Percentiles rank a stretch among this genome's conserved stretches.
These are phyloP conservation scores for Odocoileus hemionus DNA, from an alignment of 2,113 vertebrate species.

Conservation along the genomic window DNA sequence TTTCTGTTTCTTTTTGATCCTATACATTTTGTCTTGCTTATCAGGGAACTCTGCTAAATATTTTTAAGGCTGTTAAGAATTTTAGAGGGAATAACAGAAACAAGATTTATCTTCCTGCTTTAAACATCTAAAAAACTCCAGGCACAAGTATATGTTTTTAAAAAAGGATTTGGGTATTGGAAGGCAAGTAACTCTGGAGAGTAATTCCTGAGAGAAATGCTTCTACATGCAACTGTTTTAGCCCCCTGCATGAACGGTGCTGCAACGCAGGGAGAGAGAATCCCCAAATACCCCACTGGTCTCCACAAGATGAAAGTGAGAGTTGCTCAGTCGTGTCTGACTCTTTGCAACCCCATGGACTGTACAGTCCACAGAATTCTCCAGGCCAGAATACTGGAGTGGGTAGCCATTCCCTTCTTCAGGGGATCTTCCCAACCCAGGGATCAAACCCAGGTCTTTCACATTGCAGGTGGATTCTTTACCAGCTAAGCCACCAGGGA, in stretches of 20 bases:
- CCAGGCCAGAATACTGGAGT: neutral
- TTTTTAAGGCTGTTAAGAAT: constrained; percentile 7
- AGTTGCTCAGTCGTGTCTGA: neutral
- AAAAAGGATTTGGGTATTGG: neutral
- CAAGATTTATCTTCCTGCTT: neutral
- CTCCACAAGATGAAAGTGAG: neutral
- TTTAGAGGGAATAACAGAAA: neutral
- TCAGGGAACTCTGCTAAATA: neutral
- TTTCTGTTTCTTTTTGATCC: neutral
- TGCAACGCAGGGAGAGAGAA: neutral
- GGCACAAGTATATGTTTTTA: neutral
- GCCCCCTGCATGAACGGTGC: neutral
- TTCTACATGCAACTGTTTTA: neutral
- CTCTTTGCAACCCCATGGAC: neutral
- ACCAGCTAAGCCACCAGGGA: neutral
- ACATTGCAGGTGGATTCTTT: neutral
- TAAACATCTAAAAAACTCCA: neutral
- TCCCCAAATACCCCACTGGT: neutral
- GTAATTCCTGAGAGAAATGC: neutral
- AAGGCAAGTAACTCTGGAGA: neutral
- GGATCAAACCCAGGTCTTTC: neutral
- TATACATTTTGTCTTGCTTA: neutral
- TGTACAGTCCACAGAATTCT: neutral
- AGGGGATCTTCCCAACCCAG: neutral
- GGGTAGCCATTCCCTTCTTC: neutral